phyloP scores from a whole-genome alignment of 2,797 vertebrate species.

The Periparus ater region DNA sequence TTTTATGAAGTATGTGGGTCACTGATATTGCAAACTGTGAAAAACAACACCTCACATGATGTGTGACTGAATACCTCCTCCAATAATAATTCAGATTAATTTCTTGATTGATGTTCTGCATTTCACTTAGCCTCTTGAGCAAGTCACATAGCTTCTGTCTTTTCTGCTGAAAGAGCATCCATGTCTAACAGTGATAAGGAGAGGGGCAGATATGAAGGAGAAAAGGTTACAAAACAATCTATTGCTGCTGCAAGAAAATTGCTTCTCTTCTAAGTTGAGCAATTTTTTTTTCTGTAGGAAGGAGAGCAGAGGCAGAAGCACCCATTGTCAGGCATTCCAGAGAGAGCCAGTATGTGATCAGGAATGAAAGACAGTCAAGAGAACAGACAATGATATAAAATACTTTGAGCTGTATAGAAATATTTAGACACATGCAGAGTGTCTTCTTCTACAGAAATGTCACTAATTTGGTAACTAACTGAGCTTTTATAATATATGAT shows the following conservation, averaged over 20 bases:
- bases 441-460: not conserved
- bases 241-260: not conserved
- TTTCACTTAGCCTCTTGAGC: not conserved
- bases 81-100: not conserved
- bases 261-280: not conserved
- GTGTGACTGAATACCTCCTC: not conserved
- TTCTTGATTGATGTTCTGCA: not conserved
- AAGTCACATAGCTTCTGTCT: not conserved
- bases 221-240: not conserved
- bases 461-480: not conserved
- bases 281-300: not conserved
- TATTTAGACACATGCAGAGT: not conserved
- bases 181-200: not conserved
- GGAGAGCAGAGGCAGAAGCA: not conserved
- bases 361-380: not conserved
- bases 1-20: not conserved
- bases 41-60: not conserved
- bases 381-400: rapidly evolving
- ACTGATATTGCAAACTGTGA: not conserved
- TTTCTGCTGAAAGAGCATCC: not conserved
- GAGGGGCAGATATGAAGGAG: not conserved
- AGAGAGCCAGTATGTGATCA: not conserved
- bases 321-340: not conserved
- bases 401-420: not conserved
- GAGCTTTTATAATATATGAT: not conserved